phyloP scores from a whole-genome alignment of 2,888 invertebrate genomes.

The Scelioninae gen. 1 region DNA sequence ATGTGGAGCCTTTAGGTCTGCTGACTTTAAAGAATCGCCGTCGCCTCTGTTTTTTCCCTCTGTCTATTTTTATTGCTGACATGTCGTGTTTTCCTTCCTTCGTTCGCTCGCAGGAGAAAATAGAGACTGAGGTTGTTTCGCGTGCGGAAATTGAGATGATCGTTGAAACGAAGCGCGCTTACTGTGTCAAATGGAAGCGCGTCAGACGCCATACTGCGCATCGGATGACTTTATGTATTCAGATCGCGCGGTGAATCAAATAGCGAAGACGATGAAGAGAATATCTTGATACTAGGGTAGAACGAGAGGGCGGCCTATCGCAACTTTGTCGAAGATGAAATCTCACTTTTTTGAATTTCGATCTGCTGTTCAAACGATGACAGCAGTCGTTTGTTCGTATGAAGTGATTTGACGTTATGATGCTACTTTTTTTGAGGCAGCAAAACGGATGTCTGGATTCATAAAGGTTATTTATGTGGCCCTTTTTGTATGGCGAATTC shows the following conservation, averaged over 20 bases:
- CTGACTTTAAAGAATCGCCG: too few species aligned
- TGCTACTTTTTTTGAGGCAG: neutral
- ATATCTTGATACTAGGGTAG: slow-evolving; percentile 37
- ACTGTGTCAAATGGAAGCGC: slow-evolving; percentile 27
- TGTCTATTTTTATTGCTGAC: too few species aligned
- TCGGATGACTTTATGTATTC: slow-evolving; percentile 37
- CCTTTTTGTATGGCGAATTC: neutral
- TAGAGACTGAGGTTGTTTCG: too few species aligned
- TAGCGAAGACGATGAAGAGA: slow-evolving; percentile 45
- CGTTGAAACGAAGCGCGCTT: too few species aligned
- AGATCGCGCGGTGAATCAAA: slow-evolving; percentile 39
- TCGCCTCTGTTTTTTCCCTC: too few species aligned
- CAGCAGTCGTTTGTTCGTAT: slow-evolving; percentile 48
- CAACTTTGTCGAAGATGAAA: slow-evolving; percentile 40
- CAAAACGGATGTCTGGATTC: neutral
- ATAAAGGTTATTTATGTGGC: neutral
- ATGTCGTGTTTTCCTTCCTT: too few species aligned
- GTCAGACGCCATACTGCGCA: slow-evolving; percentile 29
- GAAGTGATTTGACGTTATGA: slow-evolving; percentile 43
- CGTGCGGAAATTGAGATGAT: too few species aligned
- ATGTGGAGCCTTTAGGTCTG: too few species aligned
- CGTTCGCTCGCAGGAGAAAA: too few species aligned
- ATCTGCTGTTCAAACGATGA: slow-evolving; percentile 40
- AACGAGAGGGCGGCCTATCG: slow-evolving; percentile 27
- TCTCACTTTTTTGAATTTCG: slow-evolving; percentile 40